These are phyloP conservation scores for Achatina immaculata DNA, from an alignment of 1,140 invertebrate species.

Conservation along the genomic window DNA sequence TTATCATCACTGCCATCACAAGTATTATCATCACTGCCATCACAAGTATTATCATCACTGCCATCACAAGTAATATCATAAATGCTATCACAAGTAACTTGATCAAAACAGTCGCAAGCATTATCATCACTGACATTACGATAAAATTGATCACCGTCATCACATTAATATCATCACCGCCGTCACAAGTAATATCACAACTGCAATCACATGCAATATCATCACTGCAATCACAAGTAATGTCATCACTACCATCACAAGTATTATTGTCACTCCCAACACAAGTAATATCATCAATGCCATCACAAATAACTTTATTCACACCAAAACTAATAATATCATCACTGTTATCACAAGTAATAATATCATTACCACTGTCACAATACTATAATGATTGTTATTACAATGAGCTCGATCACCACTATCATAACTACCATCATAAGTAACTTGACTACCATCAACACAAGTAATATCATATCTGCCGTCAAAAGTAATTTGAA, in stretches of 20 bases:
- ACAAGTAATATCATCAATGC: background rate
- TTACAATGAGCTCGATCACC: constrained; percentile 2
- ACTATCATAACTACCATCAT: background rate
- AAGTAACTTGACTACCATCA: background rate
- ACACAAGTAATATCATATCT: background rate
- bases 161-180: background rate
- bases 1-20: background rate
- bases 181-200: constrained; percentile 6
- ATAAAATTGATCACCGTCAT: background rate
- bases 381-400: constrained; percentile 14
- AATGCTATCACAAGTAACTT: background rate
- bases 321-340: background rate
- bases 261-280: background rate
- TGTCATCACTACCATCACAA: background rate
- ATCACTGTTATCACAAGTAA: background rate
- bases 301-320: background rate
- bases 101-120: background rate
- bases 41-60: background rate
- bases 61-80: background rate
- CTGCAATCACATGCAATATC: background rate
- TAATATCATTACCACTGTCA: background rate
- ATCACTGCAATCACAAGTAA: constrained; percentile 9
- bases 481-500: background rate
- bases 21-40: background rate
- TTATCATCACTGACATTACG: background rate